A percentile compares a stretch with the other conserved stretches of the same genome.
Evolutionary conservation across 2,888 invertebrate genomes (phyloP).

Genomic region (Thysanoteuthis rhombus): DNA sequence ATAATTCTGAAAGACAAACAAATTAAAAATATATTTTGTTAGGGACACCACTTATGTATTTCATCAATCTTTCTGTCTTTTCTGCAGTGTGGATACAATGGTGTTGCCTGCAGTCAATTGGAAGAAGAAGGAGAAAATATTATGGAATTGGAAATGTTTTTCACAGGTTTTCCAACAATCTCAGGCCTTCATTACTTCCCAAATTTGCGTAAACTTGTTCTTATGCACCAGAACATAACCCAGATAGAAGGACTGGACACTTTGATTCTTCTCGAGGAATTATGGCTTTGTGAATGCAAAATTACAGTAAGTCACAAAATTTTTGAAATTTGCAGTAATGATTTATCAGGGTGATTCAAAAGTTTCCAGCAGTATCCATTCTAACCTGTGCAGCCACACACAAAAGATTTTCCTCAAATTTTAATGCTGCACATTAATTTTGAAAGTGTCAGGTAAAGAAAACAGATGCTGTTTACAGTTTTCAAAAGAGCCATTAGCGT

Average conservation of each 20-base stretch:
- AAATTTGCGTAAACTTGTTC: conserved; percentile 57
- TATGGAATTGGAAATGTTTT: conserved; percentile 65
- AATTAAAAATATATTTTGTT: not conserved
- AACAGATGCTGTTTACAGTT: too few relatives aligned
- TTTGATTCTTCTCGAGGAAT: conserved; percentile 49
- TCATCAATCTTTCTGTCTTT: conserved; percentile 1
- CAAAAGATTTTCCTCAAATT: too few relatives aligned
- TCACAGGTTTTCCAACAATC: conserved; percentile 64
- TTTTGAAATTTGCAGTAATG: not conserved
- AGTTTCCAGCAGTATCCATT: not conserved
- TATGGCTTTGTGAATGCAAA: conserved; percentile 60
- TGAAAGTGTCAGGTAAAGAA: too few relatives aligned
- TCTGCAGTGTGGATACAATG: conserved; percentile 61
- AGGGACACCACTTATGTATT: not conserved
- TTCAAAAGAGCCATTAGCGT: too few relatives aligned
- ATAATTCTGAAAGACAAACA: too few relatives aligned
- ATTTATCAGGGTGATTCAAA: not conserved
- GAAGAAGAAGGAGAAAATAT: conserved; percentile 52
- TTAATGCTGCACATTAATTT: too few relatives aligned
- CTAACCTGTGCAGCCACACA: not conserved
- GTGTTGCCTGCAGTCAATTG: conserved; percentile 54
- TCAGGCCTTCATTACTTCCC: conserved; percentile 63
- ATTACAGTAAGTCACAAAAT: conserved; percentile 47
- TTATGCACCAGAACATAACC: conserved; percentile 56
- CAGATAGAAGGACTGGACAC: conserved; percentile 49